Percentiles rank a stretch among this genome's conserved stretches.
phyloP scores from a whole-genome alignment of 2,888 invertebrate species.

The Ectemnius cavifrons region DNA sequence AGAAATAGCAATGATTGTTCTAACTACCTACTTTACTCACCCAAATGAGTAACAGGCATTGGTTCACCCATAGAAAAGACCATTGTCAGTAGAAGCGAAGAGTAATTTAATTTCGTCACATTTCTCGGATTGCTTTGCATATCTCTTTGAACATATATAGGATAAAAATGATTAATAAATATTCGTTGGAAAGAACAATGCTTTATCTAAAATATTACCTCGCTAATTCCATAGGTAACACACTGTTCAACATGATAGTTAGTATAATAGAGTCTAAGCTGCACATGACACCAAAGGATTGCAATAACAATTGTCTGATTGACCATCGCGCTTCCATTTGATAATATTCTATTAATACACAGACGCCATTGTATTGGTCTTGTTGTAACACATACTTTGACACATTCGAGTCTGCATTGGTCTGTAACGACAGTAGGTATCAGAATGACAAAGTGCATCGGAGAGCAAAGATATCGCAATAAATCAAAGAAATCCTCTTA shows the following conservation, averaged over 20 bases:
- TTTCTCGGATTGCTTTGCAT: constrained; percentile 90
- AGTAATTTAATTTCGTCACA: constrained; percentile 89
- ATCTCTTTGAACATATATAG: constrained; percentile 78
- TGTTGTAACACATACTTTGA: constrained; percentile 90
- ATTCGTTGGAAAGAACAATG: background rate
- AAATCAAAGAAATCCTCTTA: constrained; percentile 74
- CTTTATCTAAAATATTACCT: constrained; percentile 78
- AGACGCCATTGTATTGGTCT: constrained; percentile 90
- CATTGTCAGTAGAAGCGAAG: constrained; percentile 90
- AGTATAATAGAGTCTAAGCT: constrained; percentile 90
- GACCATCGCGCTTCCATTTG: constrained; percentile 97
- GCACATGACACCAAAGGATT: constrained; percentile 94
- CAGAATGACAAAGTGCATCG: no score
- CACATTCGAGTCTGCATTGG: constrained; percentile 94
- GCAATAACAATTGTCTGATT: constrained; percentile 88
- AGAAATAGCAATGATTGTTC: constrained; percentile 9
- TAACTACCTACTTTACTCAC: constrained; percentile 78
- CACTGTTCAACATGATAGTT: constrained; percentile 90
- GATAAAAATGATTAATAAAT: constrained; percentile 12
- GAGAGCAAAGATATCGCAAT: no score
- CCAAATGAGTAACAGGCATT: constrained; percentile 93
- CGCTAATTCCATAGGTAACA: constrained; percentile 94
- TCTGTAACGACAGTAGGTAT: constrained; percentile 80
- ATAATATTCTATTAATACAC: constrained; percentile 93
- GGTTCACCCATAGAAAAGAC: constrained; percentile 94